Evolutionary conservation across 2,113 vertebrate genomes (phyloP).

Genomic region (Lagopus leucura): DNA sequence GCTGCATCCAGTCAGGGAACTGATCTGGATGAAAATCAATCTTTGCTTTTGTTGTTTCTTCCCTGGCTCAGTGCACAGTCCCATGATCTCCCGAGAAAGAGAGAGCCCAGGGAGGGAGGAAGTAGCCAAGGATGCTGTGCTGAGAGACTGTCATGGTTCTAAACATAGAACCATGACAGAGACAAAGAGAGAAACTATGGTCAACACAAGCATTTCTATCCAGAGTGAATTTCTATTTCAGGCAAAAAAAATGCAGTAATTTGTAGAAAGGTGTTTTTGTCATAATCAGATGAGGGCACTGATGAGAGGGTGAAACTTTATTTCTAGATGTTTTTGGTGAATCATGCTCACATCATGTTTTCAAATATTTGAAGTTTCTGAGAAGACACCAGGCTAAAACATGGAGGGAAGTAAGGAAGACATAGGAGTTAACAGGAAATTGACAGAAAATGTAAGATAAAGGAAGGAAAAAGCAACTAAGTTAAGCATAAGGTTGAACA

Average conservation of each 20-base stretch:
- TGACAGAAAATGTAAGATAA: slow-evolving; percentile 15
- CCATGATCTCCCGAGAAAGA: neutral
- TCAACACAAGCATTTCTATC: neutral
- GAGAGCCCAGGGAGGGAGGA: neutral
- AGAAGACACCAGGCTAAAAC: neutral
- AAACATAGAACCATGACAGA: no score
- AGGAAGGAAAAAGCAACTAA: slow-evolving; percentile 59
- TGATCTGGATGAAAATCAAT: neutral
- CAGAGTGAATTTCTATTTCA: neutral
- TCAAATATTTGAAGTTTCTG: neutral
- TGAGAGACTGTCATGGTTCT: neutral
- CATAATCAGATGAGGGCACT: neutral
- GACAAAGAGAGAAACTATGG: neutral
- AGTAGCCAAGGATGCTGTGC: neutral
- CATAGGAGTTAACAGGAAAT: neutral
- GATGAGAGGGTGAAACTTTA: neutral
- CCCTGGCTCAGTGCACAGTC: neutral
- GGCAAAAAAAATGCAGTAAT: neutral
- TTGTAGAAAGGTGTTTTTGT: neutral
- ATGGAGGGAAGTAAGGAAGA: neutral
- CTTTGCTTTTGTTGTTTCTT: neutral
- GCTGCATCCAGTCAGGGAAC: neutral
- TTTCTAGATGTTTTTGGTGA: neutral
- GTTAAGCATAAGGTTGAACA: slow-evolving; percentile 28
- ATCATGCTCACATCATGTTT: neutral